These are phyloP conservation scores for Pristionchus japonicus DNA, from an alignment of 2,888 invertebrate genomes.

Conservation along the genomic window DNA sequence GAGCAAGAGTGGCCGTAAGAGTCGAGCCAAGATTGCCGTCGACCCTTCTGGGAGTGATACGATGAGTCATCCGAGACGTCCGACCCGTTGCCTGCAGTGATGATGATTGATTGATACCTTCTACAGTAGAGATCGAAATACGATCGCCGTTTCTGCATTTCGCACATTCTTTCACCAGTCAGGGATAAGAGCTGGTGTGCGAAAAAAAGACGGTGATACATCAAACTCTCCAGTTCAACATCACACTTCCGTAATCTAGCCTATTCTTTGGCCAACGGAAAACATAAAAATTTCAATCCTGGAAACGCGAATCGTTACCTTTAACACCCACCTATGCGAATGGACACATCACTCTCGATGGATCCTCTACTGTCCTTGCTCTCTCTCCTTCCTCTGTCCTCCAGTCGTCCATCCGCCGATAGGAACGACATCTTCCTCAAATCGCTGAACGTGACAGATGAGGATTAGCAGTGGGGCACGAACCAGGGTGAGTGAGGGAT, in stretches of 20 bases:
- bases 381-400: conserved; percentile 68
- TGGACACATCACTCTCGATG: conserved; percentile 71
- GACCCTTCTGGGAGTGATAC: conserved; percentile 58
- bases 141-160: too few relatives aligned
- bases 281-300: too few relatives aligned
- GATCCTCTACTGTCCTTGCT: conserved; percentile 69
- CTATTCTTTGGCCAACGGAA: too few relatives aligned
- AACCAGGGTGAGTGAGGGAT: neutral
- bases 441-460: conserved; percentile 42
- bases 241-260: too few relatives aligned
- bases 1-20: conserved; percentile 60
- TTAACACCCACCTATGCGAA: conserved; percentile 69
- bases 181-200: too few relatives aligned
- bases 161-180: too few relatives aligned
- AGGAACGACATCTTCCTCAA: conserved; percentile 73
- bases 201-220: too few relatives aligned
- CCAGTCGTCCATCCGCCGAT: conserved; percentile 73
- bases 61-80: conserved; percentile 63
- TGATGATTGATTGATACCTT: too few relatives aligned
- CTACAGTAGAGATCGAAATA: too few relatives aligned
- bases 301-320: too few relatives aligned
- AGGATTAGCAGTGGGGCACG: neutral
- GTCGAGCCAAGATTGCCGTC: conserved; percentile 73
- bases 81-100: conserved; percentile 55
- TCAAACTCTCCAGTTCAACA: too few relatives aligned